Conservation (phyloP, 2,888 invertebrate species). For the Lochmaea crataegi region DNA sequence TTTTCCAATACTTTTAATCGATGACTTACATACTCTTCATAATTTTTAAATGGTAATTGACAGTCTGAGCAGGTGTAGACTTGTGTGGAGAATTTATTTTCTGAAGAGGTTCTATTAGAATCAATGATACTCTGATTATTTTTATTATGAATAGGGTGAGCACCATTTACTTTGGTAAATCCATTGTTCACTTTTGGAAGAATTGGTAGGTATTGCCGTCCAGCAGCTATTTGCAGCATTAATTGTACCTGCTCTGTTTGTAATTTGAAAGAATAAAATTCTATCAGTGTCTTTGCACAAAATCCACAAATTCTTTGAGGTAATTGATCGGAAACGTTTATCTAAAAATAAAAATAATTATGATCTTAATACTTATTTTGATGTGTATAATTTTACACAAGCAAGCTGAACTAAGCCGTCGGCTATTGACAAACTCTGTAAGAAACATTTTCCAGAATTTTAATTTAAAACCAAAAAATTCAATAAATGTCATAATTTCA, state of each 20-base stretch:
- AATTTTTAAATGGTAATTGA: neutral
- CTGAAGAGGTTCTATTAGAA: neutral
- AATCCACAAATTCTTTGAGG: slow-evolving; percentile 6
- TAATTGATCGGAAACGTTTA: neutral
- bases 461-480: no score
- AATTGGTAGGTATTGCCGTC: neutral
- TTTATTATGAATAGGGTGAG: neutral
- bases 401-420: no score
- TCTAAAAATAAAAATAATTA: neutral
- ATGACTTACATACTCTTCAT: neutral
- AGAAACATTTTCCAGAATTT: no score
- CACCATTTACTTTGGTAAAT: neutral
- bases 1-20: neutral
- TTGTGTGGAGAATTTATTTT: neutral
- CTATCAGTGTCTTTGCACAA: slow-evolving; percentile 1
- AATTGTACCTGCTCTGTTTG: neutral
- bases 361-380: no score
- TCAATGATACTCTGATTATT: neutral
- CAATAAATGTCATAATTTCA: no score
- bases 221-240: neutral
- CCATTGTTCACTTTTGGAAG: neutral
- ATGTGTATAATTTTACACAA: no score
- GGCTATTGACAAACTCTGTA: no score
- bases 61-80: neutral
- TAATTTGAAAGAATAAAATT: neutral